These are phyloP conservation scores for Ptychoptera contaminata DNA, from an alignment of 2,888 invertebrate genomes.

Conservation along the genomic window DNA sequence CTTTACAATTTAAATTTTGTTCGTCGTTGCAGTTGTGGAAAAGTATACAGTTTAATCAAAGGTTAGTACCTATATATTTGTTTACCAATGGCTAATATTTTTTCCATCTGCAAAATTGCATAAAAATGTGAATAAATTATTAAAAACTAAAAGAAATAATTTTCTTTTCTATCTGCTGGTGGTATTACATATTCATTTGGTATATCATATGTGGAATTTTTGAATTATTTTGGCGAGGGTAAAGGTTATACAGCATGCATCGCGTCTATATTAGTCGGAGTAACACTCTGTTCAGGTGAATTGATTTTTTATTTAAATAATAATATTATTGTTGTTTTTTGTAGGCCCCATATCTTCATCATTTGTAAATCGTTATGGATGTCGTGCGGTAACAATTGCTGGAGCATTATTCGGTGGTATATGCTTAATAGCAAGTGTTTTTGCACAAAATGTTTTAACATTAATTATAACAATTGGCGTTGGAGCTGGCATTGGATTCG, in stretches of 20 bases:
- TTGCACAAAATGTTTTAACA: constrained; percentile 65
- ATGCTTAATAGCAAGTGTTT: constrained; percentile 67
- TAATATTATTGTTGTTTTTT: too few relatives aligned
- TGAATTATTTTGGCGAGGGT: constrained; percentile 68
- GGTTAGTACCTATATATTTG: too few relatives aligned
- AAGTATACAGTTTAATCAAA: too few relatives aligned
- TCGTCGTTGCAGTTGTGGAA: too few relatives aligned
- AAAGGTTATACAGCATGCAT: constrained; percentile 85
- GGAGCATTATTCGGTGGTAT: constrained; percentile 65
- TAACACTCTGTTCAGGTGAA: constrained; percentile 84
- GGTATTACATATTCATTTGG: constrained; percentile 98
- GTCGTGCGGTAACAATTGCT: constrained; percentile 75
- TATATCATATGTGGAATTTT: constrained; percentile 76
- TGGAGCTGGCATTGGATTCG: constrained; percentile 89
- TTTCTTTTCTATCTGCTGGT: too few relatives aligned
- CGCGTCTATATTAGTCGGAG: constrained; percentile 83
- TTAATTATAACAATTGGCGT: constrained; percentile 88
- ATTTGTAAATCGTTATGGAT: constrained; percentile 90
- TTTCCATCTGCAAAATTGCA: too few relatives aligned
- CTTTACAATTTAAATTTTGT: too few relatives aligned
- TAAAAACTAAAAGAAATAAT: too few relatives aligned
- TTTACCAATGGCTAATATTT: too few relatives aligned
- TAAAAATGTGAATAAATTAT: too few relatives aligned
- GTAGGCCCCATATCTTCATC: constrained; percentile 90
- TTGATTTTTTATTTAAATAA: neutral